These are phyloP conservation scores for Diceros bicornis DNA, from an alignment of 2,797 vertebrate genomes.

Conservation along the genomic window DNA sequence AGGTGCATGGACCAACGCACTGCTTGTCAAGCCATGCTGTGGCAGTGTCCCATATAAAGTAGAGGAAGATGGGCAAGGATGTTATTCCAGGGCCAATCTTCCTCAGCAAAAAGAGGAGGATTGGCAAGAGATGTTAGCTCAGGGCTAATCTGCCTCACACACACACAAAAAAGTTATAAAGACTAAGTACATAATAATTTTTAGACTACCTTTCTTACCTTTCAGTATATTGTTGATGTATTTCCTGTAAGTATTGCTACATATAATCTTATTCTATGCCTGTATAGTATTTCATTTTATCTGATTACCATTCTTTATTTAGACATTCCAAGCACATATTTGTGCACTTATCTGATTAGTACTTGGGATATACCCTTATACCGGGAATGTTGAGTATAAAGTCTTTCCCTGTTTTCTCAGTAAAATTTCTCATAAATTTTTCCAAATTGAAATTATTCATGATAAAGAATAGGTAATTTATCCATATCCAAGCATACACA, in stretches of 20 bases:
- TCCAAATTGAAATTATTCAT: background rate
- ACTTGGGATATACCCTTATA: background rate
- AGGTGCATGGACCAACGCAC: no score
- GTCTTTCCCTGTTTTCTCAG: background rate
- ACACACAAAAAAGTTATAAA: background rate
- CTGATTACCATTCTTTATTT: background rate
- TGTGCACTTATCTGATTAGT: background rate
- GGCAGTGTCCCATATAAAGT: no score
- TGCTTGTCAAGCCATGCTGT: no score
- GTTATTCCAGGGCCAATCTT: no score
- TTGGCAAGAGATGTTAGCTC: no score
- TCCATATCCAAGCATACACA: no score
- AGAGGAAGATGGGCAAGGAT: no score
- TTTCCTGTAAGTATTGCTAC: background rate
- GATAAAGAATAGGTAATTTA: background rate
- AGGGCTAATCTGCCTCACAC: no score
- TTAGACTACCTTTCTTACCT: background rate
- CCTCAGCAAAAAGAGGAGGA: no score
- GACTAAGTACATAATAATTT: background rate
- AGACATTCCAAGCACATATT: background rate
- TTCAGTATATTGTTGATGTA: background rate
- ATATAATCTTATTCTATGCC: background rate
- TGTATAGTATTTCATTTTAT: background rate
- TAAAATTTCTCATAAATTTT: background rate
- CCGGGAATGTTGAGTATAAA: background rate